A percentile compares a stretch with the other conserved stretches of the same genome.
These are phyloP conservation scores for Cryptoblepharus egeriae DNA, from an alignment of 2,797 vertebrate species.

Conservation along the genomic window DNA sequence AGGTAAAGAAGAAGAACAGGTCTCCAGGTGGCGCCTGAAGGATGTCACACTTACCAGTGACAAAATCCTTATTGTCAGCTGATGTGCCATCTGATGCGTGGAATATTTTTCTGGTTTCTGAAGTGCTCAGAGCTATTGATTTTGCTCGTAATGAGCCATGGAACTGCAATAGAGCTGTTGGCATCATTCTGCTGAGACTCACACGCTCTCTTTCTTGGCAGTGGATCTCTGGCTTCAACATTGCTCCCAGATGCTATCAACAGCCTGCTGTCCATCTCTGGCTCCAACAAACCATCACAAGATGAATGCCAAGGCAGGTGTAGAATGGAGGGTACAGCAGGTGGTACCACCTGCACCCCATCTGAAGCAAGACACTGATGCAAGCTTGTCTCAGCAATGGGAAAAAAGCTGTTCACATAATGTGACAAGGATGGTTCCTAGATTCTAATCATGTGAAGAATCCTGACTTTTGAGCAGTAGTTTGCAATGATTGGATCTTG, in stretches of 20 bases:
- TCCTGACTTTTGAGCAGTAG: neutral
- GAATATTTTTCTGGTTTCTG: neutral
- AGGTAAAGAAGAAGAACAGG: too few species aligned
- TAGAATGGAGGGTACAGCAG: conserved; percentile 48
- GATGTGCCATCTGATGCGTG: neutral
- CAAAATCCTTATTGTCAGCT: neutral
- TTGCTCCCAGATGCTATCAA: rapidly evolving
- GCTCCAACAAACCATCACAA: conserved; percentile 17
- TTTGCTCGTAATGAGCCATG: conserved; percentile 7
- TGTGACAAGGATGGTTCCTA: neutral
- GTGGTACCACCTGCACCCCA: conserved; percentile 53
- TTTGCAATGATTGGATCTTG: neutral
- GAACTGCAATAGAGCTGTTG: neutral
- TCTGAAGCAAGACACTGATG: conserved; percentile 44
- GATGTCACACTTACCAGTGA: neutral
- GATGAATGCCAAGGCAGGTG: neutral
- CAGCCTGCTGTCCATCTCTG: conserved; percentile 1
- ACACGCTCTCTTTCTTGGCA: neutral
- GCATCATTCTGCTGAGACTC: rapidly evolving
- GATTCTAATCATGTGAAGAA: too few species aligned
- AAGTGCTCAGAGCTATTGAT: neutral
- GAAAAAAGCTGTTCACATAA: conserved; percentile 43
- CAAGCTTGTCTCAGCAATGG: conserved; percentile 49
- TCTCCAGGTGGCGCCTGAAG: neutral
- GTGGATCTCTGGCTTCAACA: conserved; percentile 2